These are phyloP conservation scores for Actenoides hombroni DNA, from an alignment of 2,113 vertebrate genomes.

Conservation along the genomic window DNA sequence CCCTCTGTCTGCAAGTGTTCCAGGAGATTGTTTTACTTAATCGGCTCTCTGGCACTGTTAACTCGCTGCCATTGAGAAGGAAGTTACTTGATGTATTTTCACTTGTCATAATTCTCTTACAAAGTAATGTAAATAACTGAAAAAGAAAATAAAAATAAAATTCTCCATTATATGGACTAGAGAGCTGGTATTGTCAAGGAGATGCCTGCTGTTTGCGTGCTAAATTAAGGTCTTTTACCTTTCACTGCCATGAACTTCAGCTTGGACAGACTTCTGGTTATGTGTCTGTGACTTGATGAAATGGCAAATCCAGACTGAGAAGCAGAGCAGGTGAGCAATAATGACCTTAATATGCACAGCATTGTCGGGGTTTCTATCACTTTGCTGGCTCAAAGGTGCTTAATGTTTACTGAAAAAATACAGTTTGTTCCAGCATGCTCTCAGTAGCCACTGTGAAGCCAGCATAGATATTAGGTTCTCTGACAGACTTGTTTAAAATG, in stretches of 20 bases:
- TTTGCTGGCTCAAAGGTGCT: not conserved
- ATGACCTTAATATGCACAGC: not conserved
- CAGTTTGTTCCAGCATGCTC: not conserved
- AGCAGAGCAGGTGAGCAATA: not conserved
- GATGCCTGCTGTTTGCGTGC: not conserved
- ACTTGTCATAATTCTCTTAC: not conserved
- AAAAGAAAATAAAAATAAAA: not conserved
- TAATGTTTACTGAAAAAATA: not conserved
- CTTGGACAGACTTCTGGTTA: not conserved
- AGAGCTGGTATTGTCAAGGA: not conserved
- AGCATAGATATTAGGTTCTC: not conserved
- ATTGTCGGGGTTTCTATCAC: not conserved
- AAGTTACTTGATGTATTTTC: not conserved
- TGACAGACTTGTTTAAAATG: not conserved
- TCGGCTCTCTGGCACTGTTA: not conserved
- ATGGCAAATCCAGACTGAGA: not conserved
- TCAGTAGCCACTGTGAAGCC: not conserved
- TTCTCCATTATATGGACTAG: fast-evolving
- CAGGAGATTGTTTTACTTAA: not conserved
- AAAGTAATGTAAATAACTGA: not conserved
- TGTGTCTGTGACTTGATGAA: not conserved
- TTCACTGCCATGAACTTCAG: not conserved
- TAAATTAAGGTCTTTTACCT: not conserved
- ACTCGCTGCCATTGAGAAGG: not conserved
- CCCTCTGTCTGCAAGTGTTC: fast-evolving